Evolutionary conservation across 1,140 invertebrate species (phyloP), one percentile per base, ranked within the genome.

Genomic region (Dreissena polymorpha): DNA sequence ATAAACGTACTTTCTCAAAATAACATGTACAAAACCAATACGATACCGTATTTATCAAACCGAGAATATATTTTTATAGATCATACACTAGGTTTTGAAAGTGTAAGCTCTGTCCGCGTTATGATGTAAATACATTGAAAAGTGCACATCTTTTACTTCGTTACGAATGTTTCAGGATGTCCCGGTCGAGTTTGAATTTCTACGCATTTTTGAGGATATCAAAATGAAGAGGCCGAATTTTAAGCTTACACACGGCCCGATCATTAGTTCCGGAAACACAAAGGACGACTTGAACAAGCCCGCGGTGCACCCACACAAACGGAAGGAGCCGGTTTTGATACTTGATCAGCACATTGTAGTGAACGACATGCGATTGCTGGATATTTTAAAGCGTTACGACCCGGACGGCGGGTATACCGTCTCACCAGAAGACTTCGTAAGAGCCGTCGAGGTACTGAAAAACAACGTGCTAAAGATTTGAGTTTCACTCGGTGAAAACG

Each of bases 111-210:
- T 39, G 39, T 39, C 39, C 39, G 39, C 39, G 39, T 39, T 39
- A 39, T 39, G 39, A 39, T 39, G 2, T 39, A 39, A 2, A 39
- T 39, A 8, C 39, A 39, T 39, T 39, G 39, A 39, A 39, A 39
- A 39, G 2, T 39, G 39, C 39, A 39, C 39, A 2, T 39, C 39
- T 39, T 8, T 39, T 39, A 39, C 39, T 39, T 39, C 39, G 39
- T 2, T 39, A 39, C 39, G 39, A 39, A 39, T 39, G 39, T 39
- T 39, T 39, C 72, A 93, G 92, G 91, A 93, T 84, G 87, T 92
- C 25, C 90, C 92, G 21, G 89, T 93, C 27, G 92, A 93, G 84
- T 92, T 87, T 70, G 92, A 93, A 86, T 92, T 92, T 74, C 69
- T 92, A 50, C 83, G 89, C 69, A 88, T 91, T 10, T 77, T 88